These are phyloP conservation scores for Danionella dracula DNA, from an alignment of 2,797 vertebrate genomes.

Conservation along the genomic window DNA sequence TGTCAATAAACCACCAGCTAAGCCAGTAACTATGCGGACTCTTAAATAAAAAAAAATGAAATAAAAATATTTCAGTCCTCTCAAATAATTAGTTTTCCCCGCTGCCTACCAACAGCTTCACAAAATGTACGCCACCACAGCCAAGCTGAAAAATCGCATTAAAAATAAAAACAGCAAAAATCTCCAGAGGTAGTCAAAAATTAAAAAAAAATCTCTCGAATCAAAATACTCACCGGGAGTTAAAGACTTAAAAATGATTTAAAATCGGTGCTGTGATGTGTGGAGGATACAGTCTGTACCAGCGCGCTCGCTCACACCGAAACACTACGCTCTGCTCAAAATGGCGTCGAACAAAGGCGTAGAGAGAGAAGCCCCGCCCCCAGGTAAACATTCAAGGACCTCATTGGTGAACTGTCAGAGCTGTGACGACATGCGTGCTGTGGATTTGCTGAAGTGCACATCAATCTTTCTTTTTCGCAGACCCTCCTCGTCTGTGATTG, in stretches of 20 bases:
- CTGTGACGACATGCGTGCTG: background rate
- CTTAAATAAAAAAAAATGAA: constrained; percentile 50
- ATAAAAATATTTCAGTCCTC: constrained; percentile 45
- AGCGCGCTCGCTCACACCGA: constrained; percentile 46
- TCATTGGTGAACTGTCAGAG: background rate
- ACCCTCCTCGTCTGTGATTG: background rate
- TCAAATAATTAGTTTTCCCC: constrained; percentile 49
- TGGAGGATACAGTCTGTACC: constrained; percentile 51
- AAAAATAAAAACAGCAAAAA: constrained; percentile 61
- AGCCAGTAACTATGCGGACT: constrained; percentile 42
- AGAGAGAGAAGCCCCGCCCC: background rate
- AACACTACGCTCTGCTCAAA: constrained; percentile 58
- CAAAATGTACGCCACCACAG: constrained; percentile 68
- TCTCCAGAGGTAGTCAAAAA: constrained; percentile 64
- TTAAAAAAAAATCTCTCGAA: constrained; percentile 63
- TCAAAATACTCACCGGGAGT: constrained; percentile 75
- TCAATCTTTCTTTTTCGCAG: background rate
- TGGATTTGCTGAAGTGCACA: background rate
- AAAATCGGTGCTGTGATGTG: constrained; percentile 60
- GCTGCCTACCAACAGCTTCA: constrained; percentile 52
- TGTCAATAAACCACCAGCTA: constrained; percentile 41
- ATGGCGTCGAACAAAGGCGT: constrained; percentile 59
- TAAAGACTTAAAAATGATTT: constrained; percentile 71
- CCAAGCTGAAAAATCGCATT: constrained; percentile 60
- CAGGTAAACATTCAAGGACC: background rate